phyloP scores from a whole-genome alignment of 2,888 invertebrate genomes.

The Eumerus sabulonum region DNA sequence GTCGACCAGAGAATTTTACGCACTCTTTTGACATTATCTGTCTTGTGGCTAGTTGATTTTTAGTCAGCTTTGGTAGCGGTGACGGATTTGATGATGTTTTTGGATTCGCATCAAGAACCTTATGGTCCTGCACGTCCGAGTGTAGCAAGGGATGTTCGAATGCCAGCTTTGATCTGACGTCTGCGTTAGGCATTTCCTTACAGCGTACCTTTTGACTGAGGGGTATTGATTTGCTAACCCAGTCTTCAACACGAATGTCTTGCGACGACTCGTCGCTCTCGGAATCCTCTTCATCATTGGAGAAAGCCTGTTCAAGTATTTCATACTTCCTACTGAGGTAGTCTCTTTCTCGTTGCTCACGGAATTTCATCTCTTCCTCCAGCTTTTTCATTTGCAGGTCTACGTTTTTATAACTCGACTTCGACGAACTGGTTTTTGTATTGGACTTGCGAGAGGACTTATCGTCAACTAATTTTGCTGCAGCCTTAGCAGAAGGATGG shows the following conservation, averaged over 20 bases:
- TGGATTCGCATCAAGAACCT: too few relatives aligned
- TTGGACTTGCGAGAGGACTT: too few relatives aligned
- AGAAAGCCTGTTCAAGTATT: neutral
- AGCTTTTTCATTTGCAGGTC: too few relatives aligned
- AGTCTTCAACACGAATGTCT: neutral
- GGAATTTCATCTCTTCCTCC: neutral
- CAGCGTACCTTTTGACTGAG: neutral
- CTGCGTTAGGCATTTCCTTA: too few relatives aligned
- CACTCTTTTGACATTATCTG: conserved; percentile 20
- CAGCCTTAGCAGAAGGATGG: too few relatives aligned
- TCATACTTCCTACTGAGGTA: neutral
- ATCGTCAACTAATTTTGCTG: too few relatives aligned
- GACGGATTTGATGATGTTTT: neutral
- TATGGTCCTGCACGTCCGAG: too few relatives aligned
- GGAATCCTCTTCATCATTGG: neutral
- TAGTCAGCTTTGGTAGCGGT: neutral
- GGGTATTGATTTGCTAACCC: neutral
- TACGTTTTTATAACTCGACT: too few relatives aligned
- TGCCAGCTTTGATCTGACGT: too few relatives aligned
- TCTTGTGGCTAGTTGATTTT: conserved; percentile 17
- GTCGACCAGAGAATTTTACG: conserved; percentile 12
- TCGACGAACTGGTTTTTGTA: too few relatives aligned
- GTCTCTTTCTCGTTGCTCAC: neutral
- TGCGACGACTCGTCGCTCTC: neutral
- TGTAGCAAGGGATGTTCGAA: too few relatives aligned